Evolutionary conservation across 1,140 invertebrate genomes (phyloP).

Genomic region (Cyrtorhinus lividipennis): DNA sequence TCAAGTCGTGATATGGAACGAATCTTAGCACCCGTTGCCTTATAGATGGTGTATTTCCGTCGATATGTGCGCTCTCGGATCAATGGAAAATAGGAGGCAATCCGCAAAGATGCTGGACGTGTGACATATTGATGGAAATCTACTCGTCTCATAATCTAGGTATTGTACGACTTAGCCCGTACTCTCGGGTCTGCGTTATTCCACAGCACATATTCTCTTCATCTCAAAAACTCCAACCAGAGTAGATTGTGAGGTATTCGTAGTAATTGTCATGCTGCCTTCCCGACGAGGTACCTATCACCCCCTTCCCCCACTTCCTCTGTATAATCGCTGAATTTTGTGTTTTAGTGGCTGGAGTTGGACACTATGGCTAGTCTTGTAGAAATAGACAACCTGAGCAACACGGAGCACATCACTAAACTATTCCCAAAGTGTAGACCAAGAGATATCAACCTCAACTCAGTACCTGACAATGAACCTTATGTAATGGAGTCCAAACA

Average conservation of each 20-base stretch:
- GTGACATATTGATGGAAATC: conserved; percentile 8
- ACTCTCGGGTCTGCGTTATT: neutral
- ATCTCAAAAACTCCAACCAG: neutral
- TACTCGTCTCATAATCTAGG: neutral
- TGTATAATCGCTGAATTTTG: neutral
- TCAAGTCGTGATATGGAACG: neutral
- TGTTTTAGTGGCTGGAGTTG: conserved; percentile 10
- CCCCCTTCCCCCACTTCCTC: neutral
- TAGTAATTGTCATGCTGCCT: neutral
- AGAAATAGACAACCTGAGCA: conserved; percentile 29
- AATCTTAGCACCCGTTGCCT: neutral
- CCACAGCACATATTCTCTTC: neutral
- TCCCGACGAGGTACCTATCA: too few relatives aligned
- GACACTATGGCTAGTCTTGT: conserved; percentile 22
- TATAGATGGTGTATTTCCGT: neutral
- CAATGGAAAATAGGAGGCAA: neutral
- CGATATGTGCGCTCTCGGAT: neutral
- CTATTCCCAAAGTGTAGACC: conserved; percentile 71
- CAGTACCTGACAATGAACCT: conserved; percentile 28
- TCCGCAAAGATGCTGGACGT: neutral
- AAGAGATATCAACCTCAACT: conserved; percentile 44
- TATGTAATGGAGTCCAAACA: conserved; percentile 21
- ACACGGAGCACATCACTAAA: conserved; percentile 58
- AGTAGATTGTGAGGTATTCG: neutral
- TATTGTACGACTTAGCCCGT: neutral